Evolutionary conservation across 2,113 vertebrate species (phyloP), one percentile per base, ranked within the genome.

Genomic region (Loxodonta africana): DNA sequence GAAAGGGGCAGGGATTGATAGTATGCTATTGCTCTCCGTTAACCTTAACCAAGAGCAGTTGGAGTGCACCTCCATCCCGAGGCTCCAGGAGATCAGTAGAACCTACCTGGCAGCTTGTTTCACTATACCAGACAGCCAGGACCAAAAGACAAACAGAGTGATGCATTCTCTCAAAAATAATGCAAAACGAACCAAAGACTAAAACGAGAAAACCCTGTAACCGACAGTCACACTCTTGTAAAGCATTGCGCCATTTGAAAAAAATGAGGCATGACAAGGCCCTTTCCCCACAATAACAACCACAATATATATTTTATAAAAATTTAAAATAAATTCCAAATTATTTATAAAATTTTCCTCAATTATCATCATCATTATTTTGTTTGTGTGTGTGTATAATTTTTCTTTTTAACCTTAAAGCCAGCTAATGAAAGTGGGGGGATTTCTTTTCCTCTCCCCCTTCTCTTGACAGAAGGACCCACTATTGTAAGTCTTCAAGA

Each of bases 331-430:
- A 71, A 65, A 91, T 63, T 57, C 30, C 60, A 53, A 69, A 84
- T 85, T 91, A 94, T 37, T 62, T 53, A 77, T 33, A 26, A 21
- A 7, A 73, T 30, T 37, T 85, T 48, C 84, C 76, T 92, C 78
- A 44, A 82, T 73, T 44, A 85, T 46, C 57, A 62, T 41, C 25
- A 73, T 30, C 21, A 71, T 71, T 28, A 67, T 30, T 81, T 21
- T 0, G 0, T 14, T n/a, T n/a, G 11, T 82, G 17, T 62, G n/a
- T 69, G 7, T 41, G 21, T 11, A 20, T 17, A 8, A 53, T 81
- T 67, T 81, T 94, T 71, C 26, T 94, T 30, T 69, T 48, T 60
- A 53, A 74, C 73, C 8, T 83, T 80, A 73, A 95, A 94, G 25
- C 25, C 46, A 60, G 8, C 11, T 86, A 14, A 37, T 46, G 74